Evolutionary conservation across 1,140 invertebrate species (phyloP).

Genomic region (Macrobrachium nipponense): DNA sequence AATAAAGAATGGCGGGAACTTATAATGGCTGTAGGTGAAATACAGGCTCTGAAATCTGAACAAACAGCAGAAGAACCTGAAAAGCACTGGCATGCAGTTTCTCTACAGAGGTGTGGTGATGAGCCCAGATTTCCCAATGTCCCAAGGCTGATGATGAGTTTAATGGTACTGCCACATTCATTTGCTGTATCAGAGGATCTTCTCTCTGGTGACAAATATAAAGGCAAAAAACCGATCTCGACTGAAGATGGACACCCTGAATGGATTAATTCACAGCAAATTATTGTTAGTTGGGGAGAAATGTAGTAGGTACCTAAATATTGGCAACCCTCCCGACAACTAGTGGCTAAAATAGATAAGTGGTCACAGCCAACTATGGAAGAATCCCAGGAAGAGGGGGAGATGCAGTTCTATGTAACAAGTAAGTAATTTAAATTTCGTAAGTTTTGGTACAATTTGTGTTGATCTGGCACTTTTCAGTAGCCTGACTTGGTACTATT

Average conservation of each 20-base stretch:
- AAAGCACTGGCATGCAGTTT: conserved; percentile 20
- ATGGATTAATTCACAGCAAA: not conserved
- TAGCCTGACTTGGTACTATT: too few relatives aligned
- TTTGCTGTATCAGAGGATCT: conserved; percentile 27
- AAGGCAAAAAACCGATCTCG: not conserved
- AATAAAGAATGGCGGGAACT: conserved; percentile 20
- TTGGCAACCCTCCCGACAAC: too few relatives aligned
- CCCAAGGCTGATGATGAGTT: not conserved
- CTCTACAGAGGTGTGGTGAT: conserved; percentile 18
- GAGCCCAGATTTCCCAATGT: conserved; percentile 1
- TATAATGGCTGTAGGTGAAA: conserved; percentile 5
- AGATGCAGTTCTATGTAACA: too few relatives aligned
- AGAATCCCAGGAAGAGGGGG: too few relatives aligned
- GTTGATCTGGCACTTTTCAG: too few relatives aligned
- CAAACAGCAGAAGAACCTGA: not conserved
- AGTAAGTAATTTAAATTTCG: too few relatives aligned
- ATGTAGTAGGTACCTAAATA: too few relatives aligned
- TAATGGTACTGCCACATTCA: conserved; percentile 5
- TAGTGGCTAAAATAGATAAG: too few relatives aligned
- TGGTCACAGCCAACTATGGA: too few relatives aligned
- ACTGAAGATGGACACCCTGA: not conserved
- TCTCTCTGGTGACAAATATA: conserved; percentile 28
- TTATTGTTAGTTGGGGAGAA: too few relatives aligned
- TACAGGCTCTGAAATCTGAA: conserved; percentile 12
- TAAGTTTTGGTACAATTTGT: too few relatives aligned